phyloP scores from a whole-genome alignment of 2,113 vertebrate genomes.

The Elaphurus davidianus region DNA sequence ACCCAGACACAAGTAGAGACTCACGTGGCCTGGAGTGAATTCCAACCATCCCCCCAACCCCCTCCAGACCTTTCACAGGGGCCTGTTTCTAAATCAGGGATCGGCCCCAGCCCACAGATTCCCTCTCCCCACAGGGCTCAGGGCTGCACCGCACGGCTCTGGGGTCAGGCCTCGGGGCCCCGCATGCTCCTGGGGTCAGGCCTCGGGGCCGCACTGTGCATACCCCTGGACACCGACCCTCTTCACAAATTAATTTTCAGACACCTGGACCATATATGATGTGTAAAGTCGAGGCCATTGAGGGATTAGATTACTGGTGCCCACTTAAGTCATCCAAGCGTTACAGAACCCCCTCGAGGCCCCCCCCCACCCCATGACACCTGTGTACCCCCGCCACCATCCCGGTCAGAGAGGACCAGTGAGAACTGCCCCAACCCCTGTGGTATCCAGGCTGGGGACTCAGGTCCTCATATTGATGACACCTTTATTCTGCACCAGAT shows the following conservation, averaged over 20 bases:
- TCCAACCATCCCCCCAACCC: accelerated
- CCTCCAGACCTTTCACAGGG: not conserved
- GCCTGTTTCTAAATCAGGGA: not conserved
- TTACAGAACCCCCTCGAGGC: accelerated
- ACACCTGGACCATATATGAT: accelerated
- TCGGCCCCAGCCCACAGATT: accelerated
- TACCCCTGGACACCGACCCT: accelerated
- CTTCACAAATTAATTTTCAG: not conserved
- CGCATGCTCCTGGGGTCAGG: accelerated
- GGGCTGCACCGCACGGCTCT: not conserved
- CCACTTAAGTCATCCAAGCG: accelerated
- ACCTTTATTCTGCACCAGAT: not conserved
- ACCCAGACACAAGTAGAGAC: not conserved
- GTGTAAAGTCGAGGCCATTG: accelerated
- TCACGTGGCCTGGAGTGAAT: accelerated
- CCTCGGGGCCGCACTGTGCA: accelerated
- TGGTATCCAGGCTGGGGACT: not conserved
- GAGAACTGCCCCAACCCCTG: no score
- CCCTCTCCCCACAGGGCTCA: not conserved
- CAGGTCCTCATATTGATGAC: accelerated
- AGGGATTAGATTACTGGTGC: no score
- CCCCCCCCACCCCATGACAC: accelerated
- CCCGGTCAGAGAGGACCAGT: accelerated
- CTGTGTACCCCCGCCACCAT: accelerated
- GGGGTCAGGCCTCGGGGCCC: accelerated